phyloP scores from a whole-genome alignment of 2,113 vertebrate genomes.

The Chrysochloris asiatica region DNA sequence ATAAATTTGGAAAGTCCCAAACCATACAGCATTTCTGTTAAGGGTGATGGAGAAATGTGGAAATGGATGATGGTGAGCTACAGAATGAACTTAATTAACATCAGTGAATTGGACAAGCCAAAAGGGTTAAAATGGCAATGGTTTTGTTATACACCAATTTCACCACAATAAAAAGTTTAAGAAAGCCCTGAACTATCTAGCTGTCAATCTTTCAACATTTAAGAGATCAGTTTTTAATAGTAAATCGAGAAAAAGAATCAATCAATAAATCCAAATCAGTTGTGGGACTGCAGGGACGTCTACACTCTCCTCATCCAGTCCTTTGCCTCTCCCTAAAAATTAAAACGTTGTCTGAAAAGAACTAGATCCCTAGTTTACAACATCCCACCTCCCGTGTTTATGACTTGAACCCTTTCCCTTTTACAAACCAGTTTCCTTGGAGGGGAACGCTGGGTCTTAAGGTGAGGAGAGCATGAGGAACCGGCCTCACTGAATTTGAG shows the following conservation, averaged over 20 bases:
- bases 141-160: not conserved
- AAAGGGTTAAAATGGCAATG: not conserved
- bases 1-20: not conserved
- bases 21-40: not conserved
- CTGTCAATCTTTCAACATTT: not conserved
- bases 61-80: not conserved
- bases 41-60: not conserved
- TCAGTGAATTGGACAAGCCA: not conserved
- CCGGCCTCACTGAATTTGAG: too few relatives aligned
- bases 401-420: not conserved
- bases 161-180: not conserved
- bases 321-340: not conserved
- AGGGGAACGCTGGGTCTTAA: too few relatives aligned
- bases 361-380: not conserved
- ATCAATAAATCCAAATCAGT: not conserved
- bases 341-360: not conserved
- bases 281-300: not conserved
- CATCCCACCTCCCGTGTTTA: rapidly evolving
- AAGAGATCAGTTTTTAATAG: not conserved
- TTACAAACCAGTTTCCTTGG: too few relatives aligned
- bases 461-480: too few relatives aligned
- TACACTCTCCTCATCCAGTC: too few relatives aligned
- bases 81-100: not conserved
- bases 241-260: not conserved
- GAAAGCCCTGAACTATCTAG: not conserved